A percentile compares a stretch with the other conserved stretches of the same genome.
These are phyloP conservation scores for Augiades crinisus DNA, from an alignment of 2,888 invertebrate species.

Conservation along the genomic window DNA sequence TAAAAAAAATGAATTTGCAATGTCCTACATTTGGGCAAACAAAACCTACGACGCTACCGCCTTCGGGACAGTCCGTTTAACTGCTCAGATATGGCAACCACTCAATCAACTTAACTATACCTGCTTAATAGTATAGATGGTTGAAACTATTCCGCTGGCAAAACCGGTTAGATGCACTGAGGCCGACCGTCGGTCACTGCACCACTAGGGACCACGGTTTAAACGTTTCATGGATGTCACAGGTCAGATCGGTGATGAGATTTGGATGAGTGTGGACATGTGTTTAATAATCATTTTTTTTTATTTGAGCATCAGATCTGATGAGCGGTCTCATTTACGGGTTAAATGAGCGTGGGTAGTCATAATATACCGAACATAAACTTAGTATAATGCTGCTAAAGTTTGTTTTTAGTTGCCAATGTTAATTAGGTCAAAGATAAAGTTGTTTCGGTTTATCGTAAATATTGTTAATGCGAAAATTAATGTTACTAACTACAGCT, in stretches of 20 bases:
- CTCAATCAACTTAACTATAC: slow-evolving; percentile 44
- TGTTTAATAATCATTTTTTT: background rate
- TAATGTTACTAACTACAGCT: no score
- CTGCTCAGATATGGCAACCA: background rate
- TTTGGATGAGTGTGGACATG: background rate
- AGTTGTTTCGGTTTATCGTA: no score
- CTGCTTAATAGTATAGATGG: slow-evolving; percentile 56
- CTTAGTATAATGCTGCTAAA: no score
- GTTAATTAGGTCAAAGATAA: no score
- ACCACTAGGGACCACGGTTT: slow-evolving; percentile 35
- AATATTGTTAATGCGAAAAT: no score
- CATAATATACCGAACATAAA: no score
- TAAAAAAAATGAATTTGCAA: no score
- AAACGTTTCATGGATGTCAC: slow-evolving; percentile 21
- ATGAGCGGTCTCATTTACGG: background rate
- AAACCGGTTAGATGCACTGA: slow-evolving; percentile 56
- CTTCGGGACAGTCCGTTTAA: background rate
- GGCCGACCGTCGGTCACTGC: slow-evolving; percentile 30
- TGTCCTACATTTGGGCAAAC: background rate
- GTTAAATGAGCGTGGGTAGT: background rate
- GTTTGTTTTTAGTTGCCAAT: no score
- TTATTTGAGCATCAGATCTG: no score
- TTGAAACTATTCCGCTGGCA: slow-evolving; percentile 58
- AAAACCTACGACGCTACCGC: background rate
- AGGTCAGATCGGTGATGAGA: slow-evolving; percentile 21